Evolutionary conservation across 2,888 invertebrate genomes (phyloP), one percentile per base, ranked within the genome.

Genomic region (Meandrusa payeni): DNA sequence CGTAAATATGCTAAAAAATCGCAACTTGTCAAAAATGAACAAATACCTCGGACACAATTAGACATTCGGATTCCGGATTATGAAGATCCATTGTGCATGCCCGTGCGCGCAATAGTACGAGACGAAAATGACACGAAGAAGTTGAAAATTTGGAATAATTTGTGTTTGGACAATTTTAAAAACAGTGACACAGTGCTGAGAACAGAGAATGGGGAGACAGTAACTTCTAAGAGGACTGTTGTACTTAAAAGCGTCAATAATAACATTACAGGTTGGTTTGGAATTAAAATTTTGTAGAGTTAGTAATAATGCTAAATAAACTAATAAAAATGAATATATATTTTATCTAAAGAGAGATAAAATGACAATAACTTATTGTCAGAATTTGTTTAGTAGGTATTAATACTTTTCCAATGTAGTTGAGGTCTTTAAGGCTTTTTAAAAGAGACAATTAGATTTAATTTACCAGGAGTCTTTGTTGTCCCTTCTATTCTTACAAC

Each of bases 21-120:
- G 2, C 29, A 15, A 2, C 13, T 27, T 27, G 13, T 36, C n/a
- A 47, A 32, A 28, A 42, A 33, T 53, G 5, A 9, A 53, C 5
- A 34, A 28, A 7, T 33, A 1, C 48, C 52, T 9, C 61, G 77
- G 5, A 74, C 64, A 22, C 61, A 57, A 7, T 47, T 65, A 10
- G 61, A 69, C 11, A 73, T 83, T 17, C 56, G 57, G 4, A 75
- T 87, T 1, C 86, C 85, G 0, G 85, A 87, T 39, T 85, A 75
- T 23, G 79, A 79, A 1, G 86, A 87, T 40, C 81, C 86, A 0
- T 42, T 85, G 11, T 86, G 85, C 52, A 54, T 87, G 40, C 82
- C 86, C 0, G 85, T 83, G 0, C 70, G 71, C 43, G 76, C 77
- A 0, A 38, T 76, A 2, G 62, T 55, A 7, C 54, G 49, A 1